Evolutionary conservation across 2,113 vertebrate species (phyloP), one percentile per base, ranked within the genome.

Genomic region (Neodontobutis hainanensis): DNA sequence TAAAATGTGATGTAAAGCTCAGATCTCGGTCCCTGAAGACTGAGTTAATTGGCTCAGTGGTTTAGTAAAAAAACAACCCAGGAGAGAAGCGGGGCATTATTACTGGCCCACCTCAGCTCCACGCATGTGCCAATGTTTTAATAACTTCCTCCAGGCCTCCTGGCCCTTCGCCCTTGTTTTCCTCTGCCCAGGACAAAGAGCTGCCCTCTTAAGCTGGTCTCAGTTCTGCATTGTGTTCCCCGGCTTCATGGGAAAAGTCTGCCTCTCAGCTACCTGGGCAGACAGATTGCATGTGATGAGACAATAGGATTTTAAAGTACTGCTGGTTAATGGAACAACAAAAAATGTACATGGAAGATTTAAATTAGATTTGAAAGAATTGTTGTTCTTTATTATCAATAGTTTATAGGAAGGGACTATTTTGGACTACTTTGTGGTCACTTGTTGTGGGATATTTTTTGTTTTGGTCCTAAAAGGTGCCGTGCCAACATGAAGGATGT

Each of bases 1-100:
- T 92, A 90, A 90, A 92, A 91, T 83, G 70, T 88, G 84, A 91
- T 90, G 89, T 92, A 91, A 92, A 91, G 88, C 86, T 90, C 84
- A 90, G 89, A 88, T 90, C 85, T 80, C 63, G 65, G 83, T 88
- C 88, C 90, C 89, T 62, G 78, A 87, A 88, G 90, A 90, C 82
- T 75, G 79, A 70, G 62, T 89, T 92, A 92, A 94, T 92, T 91
- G 88, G 87, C 82, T 77, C 62, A 61, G 90, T 80, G 91, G 88
- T 91, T 92, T 87, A 83, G 87, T 81, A 78, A 90, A 89, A 84
- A 80, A 83, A 83, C 75, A 81, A 85, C 65, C 81, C 85, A 82
- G 83, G 82, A 88, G 87, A 85, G 81, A 84, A 59, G 87, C 81
- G 82, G 86, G 80, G 80, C 77, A 79, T 87, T 90, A 91, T 91